Evolutionary conservation across 2,888 invertebrate species (phyloP), one percentile per base, ranked within the genome.

Genomic region (Ariolimax columbianus): DNA sequence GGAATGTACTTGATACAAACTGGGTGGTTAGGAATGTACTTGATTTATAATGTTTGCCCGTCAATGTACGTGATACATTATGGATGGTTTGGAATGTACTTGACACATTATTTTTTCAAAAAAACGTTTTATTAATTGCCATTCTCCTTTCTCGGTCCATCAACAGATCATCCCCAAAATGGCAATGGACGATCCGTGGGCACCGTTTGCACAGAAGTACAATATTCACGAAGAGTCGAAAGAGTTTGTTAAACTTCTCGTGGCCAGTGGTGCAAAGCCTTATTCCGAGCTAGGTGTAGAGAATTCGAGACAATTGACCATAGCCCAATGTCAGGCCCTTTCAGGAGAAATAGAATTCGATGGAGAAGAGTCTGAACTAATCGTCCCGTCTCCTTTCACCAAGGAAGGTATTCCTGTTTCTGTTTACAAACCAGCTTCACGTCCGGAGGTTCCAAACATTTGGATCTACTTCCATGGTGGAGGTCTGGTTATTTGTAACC

Each of bases 391-490:
- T 4, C 84, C 84, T 73, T 36, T 47, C 73, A 26, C 33, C 23
- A 19, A 33, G 0, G 36, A 38, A 1, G 84, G 80, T 0, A 84
- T 84, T 63, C 80, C 84, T 72, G 66, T 78, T 11, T 59, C 84
- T 30, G 59, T 84, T 11, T 84, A 84, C 78, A 84, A 66, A 84
- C 84, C 84, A 26, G 43, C 43, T 9, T 47, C 80, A 6, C n/a
- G 38, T 11, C 51, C 73, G 0, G 51, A 80, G 14, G 43, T 26
- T n/a, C 84, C 84, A 30, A 66, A 66, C 19, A 84, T 84, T 38
- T 66, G 59, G 55, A 36, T 84, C 0, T 84, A 51, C 47, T 80
- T 80, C 33, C 84, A 84, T 72, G 84, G 84, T 11, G 84, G 84
- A 33, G 83, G 84, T 0, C 47, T 80, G 1, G 75, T 84, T 9